These are phyloP conservation scores for Balanococcus diminutus DNA, from an alignment of 2,888 invertebrate genomes.

Conservation along the genomic window DNA sequence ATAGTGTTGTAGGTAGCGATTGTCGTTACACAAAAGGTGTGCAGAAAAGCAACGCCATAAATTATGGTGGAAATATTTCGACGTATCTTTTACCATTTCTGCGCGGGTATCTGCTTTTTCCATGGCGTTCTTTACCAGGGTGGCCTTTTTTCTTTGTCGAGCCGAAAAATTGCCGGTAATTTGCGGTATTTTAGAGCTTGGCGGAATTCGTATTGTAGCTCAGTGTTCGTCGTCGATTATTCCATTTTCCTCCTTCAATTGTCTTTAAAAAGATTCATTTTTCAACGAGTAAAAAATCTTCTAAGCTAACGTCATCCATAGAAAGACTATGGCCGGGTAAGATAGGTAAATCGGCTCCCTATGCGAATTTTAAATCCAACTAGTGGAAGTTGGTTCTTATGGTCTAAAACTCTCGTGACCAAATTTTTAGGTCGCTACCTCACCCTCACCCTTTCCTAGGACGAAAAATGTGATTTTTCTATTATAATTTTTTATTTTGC, in stretches of 20 bases:
- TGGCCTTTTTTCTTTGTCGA: neutral
- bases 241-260: neutral
- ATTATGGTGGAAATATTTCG: conserved; percentile 7
- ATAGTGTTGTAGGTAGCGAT: conserved; percentile 19
- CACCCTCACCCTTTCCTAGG: too few relatives aligned
- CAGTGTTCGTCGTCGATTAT: neutral
- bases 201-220: neutral
- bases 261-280: neutral
- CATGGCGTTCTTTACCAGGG: neutral
- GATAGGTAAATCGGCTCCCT: too few relatives aligned
- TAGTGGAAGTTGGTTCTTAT: too few relatives aligned
- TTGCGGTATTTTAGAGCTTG: neutral
- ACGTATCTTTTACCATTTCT: neutral
- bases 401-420: too few relatives aligned
- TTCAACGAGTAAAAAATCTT: neutral
- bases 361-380: too few relatives aligned
- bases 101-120: neutral
- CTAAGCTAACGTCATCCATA: neutral
- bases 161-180: neutral
- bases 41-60: conserved; percentile 2
- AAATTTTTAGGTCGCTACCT: too few relatives aligned
- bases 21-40: neutral
- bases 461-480: too few relatives aligned
- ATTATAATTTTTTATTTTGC: too few relatives aligned
- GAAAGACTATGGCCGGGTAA: too few relatives aligned